These are phyloP conservation scores for Acrocyrtus sp. DNA, from an alignment of 2,888 invertebrate species.

Conservation along the genomic window DNA sequence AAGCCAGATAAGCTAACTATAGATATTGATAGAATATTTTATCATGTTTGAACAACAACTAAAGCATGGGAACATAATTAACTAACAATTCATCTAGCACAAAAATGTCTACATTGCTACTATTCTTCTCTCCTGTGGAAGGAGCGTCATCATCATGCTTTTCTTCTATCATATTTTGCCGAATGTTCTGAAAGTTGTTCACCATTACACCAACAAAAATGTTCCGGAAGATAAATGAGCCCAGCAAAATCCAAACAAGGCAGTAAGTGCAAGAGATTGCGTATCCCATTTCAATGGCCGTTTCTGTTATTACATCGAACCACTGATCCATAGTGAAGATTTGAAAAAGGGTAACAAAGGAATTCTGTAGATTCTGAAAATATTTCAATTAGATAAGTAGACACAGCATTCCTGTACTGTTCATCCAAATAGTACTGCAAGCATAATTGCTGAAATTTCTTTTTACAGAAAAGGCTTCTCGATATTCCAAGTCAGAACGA, in stretches of 20 bases:
- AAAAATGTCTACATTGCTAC: slow-evolving; percentile 26
- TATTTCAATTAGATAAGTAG: neutral
- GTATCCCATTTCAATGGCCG: slow-evolving; percentile 27
- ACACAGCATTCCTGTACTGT: no score
- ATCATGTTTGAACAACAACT: neutral
- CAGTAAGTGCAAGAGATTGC: slow-evolving; percentile 43
- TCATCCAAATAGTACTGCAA: no score
- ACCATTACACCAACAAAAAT: slow-evolving; percentile 63
- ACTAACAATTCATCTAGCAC: slow-evolving; percentile 31
- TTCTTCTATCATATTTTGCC: slow-evolving; percentile 23
- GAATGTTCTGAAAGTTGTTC: slow-evolving; percentile 61
- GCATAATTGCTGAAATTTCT: no score
- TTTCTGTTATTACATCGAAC: slow-evolving; percentile 53
- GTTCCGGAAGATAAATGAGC: slow-evolving; percentile 61
- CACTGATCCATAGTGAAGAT: slow-evolving; percentile 62
- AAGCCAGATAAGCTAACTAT: no score
- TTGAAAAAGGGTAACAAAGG: slow-evolving; percentile 60
- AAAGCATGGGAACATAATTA: neutral
- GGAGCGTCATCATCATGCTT: no score
- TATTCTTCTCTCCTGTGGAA: no score
- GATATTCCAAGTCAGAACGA: slow-evolving; percentile 29
- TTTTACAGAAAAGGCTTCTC: slow-evolving; percentile 46
- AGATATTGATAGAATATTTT: neutral
- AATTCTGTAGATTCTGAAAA: slow-evolving; percentile 47
- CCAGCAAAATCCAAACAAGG: slow-evolving; percentile 59